Conservation (phyloP, 2,113 vertebrate species). For the Poicephalus meyeri region DNA sequence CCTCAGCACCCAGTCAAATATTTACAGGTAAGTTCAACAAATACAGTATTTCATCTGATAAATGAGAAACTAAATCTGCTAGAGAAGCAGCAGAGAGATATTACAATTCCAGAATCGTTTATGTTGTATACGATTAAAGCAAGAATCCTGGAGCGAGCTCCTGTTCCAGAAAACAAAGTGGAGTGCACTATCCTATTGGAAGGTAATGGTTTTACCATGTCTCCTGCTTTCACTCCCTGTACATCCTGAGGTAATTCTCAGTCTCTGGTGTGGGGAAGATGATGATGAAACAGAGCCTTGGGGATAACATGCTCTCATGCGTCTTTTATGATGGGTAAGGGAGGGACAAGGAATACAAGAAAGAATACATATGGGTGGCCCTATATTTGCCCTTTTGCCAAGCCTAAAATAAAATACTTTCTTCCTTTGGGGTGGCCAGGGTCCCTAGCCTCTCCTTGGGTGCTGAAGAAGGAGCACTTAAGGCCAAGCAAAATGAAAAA, state of each 20-base stretch:
- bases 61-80: not conserved
- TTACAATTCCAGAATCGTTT: not conserved
- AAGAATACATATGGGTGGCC: not conserved
- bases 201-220: not conserved
- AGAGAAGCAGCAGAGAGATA: not conserved
- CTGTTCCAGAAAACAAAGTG: not conserved
- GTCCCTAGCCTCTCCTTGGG: not conserved
- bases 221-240: not conserved
- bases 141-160: not conserved
- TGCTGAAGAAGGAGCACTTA: not conserved
- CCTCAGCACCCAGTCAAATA: not conserved
- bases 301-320: not conserved
- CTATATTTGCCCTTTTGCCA: not conserved
- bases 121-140: not conserved
- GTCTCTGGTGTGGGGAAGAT: not conserved
- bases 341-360: not conserved
- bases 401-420: not conserved
- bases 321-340: not conserved
- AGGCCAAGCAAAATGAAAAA: not conserved
- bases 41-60: not conserved
- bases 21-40: conserved; percentile 17
- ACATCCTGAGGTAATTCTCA: not conserved
- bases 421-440: not conserved
- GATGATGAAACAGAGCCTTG: not conserved
- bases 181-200: not conserved